Conservation (phyloP, 2,797 vertebrate genomes). For the Macrochelys suwanniensis region DNA sequence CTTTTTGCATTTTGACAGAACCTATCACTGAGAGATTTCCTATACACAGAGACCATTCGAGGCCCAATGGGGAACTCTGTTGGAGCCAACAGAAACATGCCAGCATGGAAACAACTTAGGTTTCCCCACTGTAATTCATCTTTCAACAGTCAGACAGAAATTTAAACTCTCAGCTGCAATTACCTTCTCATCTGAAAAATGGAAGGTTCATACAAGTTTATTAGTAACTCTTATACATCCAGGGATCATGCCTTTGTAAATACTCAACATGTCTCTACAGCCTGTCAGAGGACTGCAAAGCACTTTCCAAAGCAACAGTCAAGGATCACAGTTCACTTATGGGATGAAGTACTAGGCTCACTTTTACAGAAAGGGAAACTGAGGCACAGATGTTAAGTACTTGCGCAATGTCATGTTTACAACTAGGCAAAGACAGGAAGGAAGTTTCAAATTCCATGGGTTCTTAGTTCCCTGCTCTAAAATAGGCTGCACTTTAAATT, state of each 20-base stretch:
- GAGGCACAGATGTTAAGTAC: neutral
- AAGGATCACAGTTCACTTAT: neutral
- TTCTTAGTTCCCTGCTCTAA: neutral
- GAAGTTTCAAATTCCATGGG: neutral
- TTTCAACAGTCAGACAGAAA: slow-evolving; percentile 25
- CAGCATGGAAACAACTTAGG: slow-evolving; percentile 6
- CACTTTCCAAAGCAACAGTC: neutral
- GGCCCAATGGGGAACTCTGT: neutral
- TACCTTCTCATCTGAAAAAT: fast-evolving
- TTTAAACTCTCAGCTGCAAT: neutral
- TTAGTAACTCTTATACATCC: neutral
- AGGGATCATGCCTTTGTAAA: fast-evolving
- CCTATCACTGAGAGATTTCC: fast-evolving
- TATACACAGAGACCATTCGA: neutral
- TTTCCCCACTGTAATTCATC: neutral
- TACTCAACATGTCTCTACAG: fast-evolving
- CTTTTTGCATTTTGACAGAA: neutral
- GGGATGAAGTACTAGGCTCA: neutral
- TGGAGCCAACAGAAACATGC: neutral
- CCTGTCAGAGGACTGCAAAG: fast-evolving
- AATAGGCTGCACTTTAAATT: neutral
- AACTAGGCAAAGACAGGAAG: neutral
- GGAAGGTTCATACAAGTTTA: fast-evolving
- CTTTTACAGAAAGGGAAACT: fast-evolving
- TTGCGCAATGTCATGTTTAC: neutral